Percentiles rank a stretch among this genome's conserved stretches.
These are phyloP conservation scores for Brienomyrus brachyistius DNA, from an alignment of 2,113 vertebrate species.

Conservation along the genomic window DNA sequence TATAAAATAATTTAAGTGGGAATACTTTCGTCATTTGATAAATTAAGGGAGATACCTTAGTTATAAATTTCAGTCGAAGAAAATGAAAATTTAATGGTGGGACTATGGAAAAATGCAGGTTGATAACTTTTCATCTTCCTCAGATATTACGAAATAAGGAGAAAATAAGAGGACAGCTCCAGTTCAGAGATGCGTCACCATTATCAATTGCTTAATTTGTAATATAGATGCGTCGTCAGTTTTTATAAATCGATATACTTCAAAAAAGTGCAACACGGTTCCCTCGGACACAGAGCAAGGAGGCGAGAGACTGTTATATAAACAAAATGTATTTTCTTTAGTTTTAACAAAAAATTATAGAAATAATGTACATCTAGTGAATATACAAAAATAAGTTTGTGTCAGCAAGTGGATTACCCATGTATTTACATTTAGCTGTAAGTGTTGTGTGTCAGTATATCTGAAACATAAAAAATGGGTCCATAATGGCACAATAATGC, in stretches of 20 bases:
- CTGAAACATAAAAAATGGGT: slow-evolving; percentile 9
- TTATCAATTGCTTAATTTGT: not conserved
- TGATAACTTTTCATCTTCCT: not conserved
- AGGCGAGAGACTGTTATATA: slow-evolving; percentile 38
- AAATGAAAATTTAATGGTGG: not conserved
- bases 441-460: slow-evolving; percentile 39
- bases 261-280: not conserved
- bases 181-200: not conserved
- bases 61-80: not conserved
- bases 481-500: not conserved
- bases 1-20: not conserved
- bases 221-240: not conserved
- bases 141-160: not conserved
- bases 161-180: not conserved
- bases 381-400: slow-evolving; percentile 70
- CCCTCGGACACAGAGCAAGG: not conserved
- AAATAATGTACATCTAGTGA: slow-evolving; percentile 58
- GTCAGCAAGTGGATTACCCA: slow-evolving; percentile 56
- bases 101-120: not conserved
- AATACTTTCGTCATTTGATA: not conserved
- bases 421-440: slow-evolving; percentile 45
- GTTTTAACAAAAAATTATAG: slow-evolving; percentile 60
- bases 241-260: not conserved
- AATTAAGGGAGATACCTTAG: not conserved
- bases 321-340: slow-evolving; percentile 63